These are phyloP conservation scores for Andrena praecox DNA, from an alignment of 2,888 invertebrate species.

Conservation along the genomic window DNA sequence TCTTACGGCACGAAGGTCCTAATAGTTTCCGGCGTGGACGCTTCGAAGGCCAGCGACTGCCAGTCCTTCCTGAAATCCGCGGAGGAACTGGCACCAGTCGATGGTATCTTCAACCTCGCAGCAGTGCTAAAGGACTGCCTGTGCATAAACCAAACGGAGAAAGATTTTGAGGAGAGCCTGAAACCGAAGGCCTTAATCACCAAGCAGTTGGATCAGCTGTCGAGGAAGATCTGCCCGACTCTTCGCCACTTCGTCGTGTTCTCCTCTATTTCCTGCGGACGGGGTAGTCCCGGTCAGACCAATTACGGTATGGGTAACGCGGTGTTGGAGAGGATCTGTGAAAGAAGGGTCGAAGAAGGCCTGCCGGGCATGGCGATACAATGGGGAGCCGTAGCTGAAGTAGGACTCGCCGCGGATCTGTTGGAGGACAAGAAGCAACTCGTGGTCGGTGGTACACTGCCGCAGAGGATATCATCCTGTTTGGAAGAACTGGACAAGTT, in stretches of 20 bases:
- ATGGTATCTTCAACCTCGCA: conserved; percentile 89
- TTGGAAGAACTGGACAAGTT: conserved; percentile 91
- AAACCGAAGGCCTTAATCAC: conserved; percentile 88
- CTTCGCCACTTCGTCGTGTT: conserved; percentile 88
- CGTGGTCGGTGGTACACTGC: conserved; percentile 92
- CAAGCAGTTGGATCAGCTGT: conserved; percentile 86
- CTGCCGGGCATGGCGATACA: conserved; percentile 87
- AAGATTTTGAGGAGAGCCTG: conserved; percentile 86
- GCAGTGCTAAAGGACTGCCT: conserved; percentile 87
- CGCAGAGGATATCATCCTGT: conserved; percentile 94
- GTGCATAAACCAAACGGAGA: conserved; percentile 86
- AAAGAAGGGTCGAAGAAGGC: conserved; percentile 80
- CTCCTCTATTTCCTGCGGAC: conserved; percentile 88
- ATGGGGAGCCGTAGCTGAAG: conserved; percentile 89
- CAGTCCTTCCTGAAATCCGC: conserved; percentile 88
- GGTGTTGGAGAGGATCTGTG: conserved; percentile 90
- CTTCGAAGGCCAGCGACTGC: conserved; percentile 90
- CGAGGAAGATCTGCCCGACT: conserved; percentile 85
- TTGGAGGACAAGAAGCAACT: conserved; percentile 89
- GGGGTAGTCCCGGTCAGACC: conserved; percentile 89
- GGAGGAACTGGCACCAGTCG: conserved; percentile 86
- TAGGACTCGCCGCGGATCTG: conserved; percentile 93
- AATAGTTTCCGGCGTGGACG: conserved; percentile 89
- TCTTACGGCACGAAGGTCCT: conserved; percentile 89
- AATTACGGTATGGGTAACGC: conserved; percentile 88